These are phyloP conservation scores for Acronicta alni DNA, from an alignment of 2,888 invertebrate species.

Conservation along the genomic window DNA sequence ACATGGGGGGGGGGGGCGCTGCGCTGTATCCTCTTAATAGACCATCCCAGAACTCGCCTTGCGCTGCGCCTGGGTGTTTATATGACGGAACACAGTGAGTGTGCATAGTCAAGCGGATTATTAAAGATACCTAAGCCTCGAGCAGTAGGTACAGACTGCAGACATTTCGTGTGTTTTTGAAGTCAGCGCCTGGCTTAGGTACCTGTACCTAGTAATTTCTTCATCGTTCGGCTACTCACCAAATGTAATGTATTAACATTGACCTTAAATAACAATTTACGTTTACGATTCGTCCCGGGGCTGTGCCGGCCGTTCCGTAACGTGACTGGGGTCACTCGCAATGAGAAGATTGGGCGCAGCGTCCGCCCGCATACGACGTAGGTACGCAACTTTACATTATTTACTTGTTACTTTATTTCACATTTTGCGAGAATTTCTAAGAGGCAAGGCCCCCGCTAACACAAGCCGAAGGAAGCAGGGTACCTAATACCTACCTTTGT, in stretches of 20 bases:
- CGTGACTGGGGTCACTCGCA: conserved; percentile 73
- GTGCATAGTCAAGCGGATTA: too few relatives aligned
- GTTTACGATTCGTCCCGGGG: conserved; percentile 72
- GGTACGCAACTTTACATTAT: conserved; percentile 49
- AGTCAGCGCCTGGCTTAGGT: background rate
- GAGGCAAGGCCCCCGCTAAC: too few relatives aligned
- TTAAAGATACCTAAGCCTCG: too few relatives aligned
- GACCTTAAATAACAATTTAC: conserved; percentile 82
- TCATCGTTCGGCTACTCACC: conserved; percentile 2
- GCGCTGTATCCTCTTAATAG: too few relatives aligned
- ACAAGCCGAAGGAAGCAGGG: too few relatives aligned
- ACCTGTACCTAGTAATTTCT: too few relatives aligned
- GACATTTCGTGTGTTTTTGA: background rate
- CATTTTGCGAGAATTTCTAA: background rate
- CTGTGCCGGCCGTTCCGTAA: conserved; percentile 57
- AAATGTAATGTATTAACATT: conserved; percentile 67
- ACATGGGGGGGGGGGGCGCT: too few relatives aligned
- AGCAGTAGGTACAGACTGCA: background rate
- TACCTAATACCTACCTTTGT: too few relatives aligned
- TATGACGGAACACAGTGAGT: too few relatives aligned
- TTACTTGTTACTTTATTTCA: conserved; percentile 21
- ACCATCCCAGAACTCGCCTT: too few relatives aligned
- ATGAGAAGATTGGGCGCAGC: conserved; percentile 80
- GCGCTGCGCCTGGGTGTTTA: too few relatives aligned
- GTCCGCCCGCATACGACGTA: conserved; percentile 70